Evolutionary conservation across 53 echinoderm and acorn worm species (phyloP).

Genomic region (Hippasteria phrygiana): DNA sequence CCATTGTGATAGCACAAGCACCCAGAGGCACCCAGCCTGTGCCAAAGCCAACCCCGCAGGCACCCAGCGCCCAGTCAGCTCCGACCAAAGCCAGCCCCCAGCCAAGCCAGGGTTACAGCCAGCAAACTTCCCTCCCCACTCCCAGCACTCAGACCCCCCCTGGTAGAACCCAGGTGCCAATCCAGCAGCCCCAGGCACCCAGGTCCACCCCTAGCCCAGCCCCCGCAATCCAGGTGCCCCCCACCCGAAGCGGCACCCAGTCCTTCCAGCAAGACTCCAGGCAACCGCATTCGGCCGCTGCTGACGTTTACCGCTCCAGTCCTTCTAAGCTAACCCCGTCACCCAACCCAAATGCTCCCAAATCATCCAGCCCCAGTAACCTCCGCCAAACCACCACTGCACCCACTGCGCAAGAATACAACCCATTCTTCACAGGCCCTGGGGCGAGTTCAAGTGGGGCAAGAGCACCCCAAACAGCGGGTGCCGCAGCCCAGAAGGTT

Average conservation of each 20-base stretch:
- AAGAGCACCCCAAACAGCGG: conserved; percentile 1
- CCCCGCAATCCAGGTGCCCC: conserved; percentile 19
- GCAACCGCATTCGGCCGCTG: conserved; percentile 30
- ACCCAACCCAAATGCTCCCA: conserved; percentile 37
- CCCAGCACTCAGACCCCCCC: conserved; percentile 43
- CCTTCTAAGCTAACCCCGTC: conserved; percentile 6
- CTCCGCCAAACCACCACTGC: conserved; percentile 15
- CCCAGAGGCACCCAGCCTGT: conserved; percentile 34
- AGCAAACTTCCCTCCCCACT: conserved; percentile 34
- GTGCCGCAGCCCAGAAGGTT: conserved; percentile 9
- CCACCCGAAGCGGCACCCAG: conserved; percentile 51
- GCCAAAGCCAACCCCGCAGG: background rate
- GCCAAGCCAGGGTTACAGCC: conserved; percentile 28
- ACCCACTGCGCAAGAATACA: conserved; percentile 56
- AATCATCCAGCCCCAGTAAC: conserved; percentile 46
- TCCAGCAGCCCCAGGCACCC: conserved; percentile 30
- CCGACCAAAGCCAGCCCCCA: conserved; percentile 34
- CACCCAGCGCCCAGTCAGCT: background rate
- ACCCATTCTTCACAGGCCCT: conserved; percentile 46
- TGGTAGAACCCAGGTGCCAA: conserved; percentile 23
- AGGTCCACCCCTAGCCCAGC: conserved; percentile 40
- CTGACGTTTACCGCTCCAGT: conserved; percentile 35
- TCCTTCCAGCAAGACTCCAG: conserved; percentile 24
- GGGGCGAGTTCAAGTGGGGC: background rate
- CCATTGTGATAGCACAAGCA: conserved; percentile 31